Conservation (phyloP, 2,888 invertebrate genomes). For the Crocallis elinguaria region DNA sequence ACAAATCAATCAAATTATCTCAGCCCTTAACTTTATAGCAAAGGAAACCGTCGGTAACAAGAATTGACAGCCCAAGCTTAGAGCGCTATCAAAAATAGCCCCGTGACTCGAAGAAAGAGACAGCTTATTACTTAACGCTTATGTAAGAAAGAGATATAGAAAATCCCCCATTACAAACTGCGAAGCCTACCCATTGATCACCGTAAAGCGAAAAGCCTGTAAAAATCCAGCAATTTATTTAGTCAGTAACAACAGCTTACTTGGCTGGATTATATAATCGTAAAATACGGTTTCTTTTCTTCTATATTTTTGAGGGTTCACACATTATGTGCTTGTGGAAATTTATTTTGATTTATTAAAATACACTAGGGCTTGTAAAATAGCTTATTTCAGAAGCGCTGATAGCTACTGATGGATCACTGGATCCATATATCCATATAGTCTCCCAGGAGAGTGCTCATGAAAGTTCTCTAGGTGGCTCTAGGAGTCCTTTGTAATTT, state of each 20-base stretch:
- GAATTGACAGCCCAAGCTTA: slow-evolving; percentile 68
- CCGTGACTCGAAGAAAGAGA: slow-evolving; percentile 53
- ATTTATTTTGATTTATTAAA: not conserved
- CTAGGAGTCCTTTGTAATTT: too few species aligned
- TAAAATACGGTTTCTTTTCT: slow-evolving; percentile 22
- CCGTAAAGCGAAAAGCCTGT: slow-evolving; percentile 78
- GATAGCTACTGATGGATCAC: too few species aligned
- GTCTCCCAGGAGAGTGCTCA: too few species aligned
- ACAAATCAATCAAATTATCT: slow-evolving; percentile 59
- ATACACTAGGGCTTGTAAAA: too few species aligned
- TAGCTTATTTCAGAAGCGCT: too few species aligned
- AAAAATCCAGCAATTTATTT: slow-evolving; percentile 81
- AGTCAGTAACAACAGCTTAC: slow-evolving; percentile 64
- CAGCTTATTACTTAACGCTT: slow-evolving; percentile 34
- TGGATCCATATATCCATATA: too few species aligned
- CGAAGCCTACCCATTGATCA: slow-evolving; percentile 79
- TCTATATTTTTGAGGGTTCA: not conserved
- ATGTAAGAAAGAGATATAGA: slow-evolving; percentile 52
- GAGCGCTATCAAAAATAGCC: slow-evolving; percentile 60
- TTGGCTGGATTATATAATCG: slow-evolving; percentile 42
- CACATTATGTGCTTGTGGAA: not conserved
- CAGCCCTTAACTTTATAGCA: slow-evolving; percentile 51
- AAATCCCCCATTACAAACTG: slow-evolving; percentile 74
- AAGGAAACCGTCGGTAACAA: slow-evolving; percentile 66
- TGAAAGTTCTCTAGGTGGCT: too few species aligned